Conservation (phyloP, 1,140 invertebrate genomes). For the Achatina immaculata region DNA sequence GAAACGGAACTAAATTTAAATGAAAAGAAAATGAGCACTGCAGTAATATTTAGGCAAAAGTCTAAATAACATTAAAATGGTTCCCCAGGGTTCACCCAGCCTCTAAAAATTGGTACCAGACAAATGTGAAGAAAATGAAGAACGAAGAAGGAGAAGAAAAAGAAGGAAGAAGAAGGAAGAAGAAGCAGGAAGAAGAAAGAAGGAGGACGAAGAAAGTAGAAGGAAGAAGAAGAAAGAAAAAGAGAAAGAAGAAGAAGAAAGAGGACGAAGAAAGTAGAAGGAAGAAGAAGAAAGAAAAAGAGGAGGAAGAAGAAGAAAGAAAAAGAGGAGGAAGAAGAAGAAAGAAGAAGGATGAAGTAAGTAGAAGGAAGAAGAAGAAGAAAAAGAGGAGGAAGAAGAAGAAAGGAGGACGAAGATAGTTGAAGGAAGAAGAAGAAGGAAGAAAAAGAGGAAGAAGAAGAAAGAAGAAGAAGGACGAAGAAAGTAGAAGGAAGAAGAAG, state of each 20-base stretch:
- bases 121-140: no score
- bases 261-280: neutral
- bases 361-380: neutral
- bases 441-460: neutral
- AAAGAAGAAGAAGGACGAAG: neutral
- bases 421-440: neutral
- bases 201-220: no score
- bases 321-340: neutral
- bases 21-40: no score
- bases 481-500: neutral
- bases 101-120: no score
- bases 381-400: neutral
- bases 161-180: no score
- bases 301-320: neutral
- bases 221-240: neutral
- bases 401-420: neutral
- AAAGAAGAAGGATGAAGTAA: neutral
- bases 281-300: neutral
- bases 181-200: no score
- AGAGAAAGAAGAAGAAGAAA: neutral
- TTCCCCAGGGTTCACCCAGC: no score
- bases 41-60: no score
- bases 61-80: no score
- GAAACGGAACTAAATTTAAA: no score
- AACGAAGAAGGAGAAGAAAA: no score